phyloP scores from a whole-genome alignment of 1,140 invertebrate genomes.

The Zophobas atratus region DNA sequence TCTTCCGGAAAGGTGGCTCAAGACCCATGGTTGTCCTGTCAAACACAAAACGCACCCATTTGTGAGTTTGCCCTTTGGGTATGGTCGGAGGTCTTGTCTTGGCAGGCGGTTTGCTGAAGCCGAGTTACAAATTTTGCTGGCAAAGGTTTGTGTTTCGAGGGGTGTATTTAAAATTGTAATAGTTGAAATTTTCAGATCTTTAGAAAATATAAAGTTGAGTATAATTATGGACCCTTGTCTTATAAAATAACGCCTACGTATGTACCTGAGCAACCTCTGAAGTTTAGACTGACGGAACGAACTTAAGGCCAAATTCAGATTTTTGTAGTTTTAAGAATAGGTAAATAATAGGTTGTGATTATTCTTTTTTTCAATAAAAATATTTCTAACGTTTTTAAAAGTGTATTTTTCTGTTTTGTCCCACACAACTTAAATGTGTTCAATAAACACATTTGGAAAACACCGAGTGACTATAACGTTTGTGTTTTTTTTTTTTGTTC shows the following conservation, averaged over 20 bases:
- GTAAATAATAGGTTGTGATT: not conserved
- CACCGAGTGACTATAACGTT: too few relatives aligned
- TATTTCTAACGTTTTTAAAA: not conserved
- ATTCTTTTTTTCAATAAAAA: not conserved
- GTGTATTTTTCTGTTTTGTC: not conserved
- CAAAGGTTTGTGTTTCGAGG: conserved; percentile 70
- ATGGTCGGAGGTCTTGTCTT: conserved; percentile 86
- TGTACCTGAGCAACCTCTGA: conserved; percentile 78
- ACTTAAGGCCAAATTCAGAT: not conserved
- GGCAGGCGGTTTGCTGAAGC: conserved; percentile 86
- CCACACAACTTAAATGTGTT: too few relatives aligned
- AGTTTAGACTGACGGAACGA: conserved; percentile 70
- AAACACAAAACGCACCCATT: conserved; percentile 76
- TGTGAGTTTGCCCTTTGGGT: conserved; percentile 86
- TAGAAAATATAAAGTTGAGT: conserved; percentile 77
- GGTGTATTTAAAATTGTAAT: conserved; percentile 52
- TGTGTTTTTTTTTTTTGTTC: too few relatives aligned
- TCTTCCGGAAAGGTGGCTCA: conserved; percentile 84
- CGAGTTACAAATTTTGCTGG: conserved; percentile 82
- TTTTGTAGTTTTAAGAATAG: not conserved
- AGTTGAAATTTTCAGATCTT: conserved; percentile 71
- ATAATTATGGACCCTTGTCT: conserved; percentile 74
- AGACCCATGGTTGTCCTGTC: conserved; percentile 54
- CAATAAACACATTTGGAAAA: too few relatives aligned
- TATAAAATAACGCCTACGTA: conserved; percentile 83